Base-by-base conservation (phyloP, 1,140 invertebrate species). In the Dolichoris vasculosae region DNA sequence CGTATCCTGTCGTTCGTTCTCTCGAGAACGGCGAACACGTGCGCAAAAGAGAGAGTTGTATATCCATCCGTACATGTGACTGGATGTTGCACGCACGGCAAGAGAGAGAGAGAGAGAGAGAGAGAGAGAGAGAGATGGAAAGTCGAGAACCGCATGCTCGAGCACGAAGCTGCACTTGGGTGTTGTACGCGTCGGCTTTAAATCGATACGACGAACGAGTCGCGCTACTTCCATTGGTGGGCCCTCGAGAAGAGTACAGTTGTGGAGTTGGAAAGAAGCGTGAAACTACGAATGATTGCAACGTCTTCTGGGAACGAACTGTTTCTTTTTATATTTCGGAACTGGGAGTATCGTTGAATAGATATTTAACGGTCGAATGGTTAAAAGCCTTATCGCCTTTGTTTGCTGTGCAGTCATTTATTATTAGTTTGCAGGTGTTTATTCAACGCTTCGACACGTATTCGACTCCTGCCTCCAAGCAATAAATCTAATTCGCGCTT, bases 141-240 rank as follows among this genome's bases (percentile, higher is more conserved):
- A 67, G 63, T 2, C 15, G 20, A 76, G n/a, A n/a, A 48, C 8
- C 13, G 73, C 43, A 76, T 76, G 43, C 73, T 46, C 73, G 43
- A 51, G 23, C n/a, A 76, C n/a, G 73, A 46, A 59, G 51, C 32
- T 55, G 48, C 15, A 59, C 26, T 76, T 46, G 73, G 0, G n/a
- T 75, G 7, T 20, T 48, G 46, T 30, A 30, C 32, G 32, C 51
- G 32, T 17, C n/a, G 17, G 23, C 76, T 59, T 59, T 78, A 59
- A n/a, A 78, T 78, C 76, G 51, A 78, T 63, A 78, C 75, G 75
- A 26, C 46, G 46, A n/a, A 43, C 15, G 48, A 7, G 30, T 13
- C 63, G 13, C 30, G 9, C 15, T 30, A 67, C 63, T 32, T 67
- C 0, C 63, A 67, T 8, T 32, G 63, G 11, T 32, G 4, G 23